A percentile compares a stretch with the other conserved stretches of the same genome.
Evolutionary conservation across 2,888 invertebrate species (phyloP).

Genomic region (Melangyna quadrimaculata): DNA sequence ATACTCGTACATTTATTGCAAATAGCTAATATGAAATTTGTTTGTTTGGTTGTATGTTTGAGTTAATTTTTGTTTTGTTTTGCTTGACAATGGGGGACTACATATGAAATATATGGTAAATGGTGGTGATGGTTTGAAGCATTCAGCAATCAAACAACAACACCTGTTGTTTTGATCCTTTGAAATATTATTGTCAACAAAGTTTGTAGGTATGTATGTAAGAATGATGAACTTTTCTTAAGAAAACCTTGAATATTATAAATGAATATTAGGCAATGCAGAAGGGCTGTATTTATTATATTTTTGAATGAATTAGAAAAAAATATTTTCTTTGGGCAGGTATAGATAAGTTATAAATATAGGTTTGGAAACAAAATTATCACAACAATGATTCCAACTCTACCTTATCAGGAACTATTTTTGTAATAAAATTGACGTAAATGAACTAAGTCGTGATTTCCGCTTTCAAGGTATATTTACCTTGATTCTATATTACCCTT

Average conservation of each 20-base stretch:
- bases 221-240: neutral
- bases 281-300: neutral
- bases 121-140: neutral
- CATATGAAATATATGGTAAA: no score
- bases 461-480: no score
- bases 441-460: no score
- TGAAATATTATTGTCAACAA: neutral
- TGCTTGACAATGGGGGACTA: neutral
- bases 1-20: no score
- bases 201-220: neutral
- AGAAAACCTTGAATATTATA: neutral
- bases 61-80: neutral
- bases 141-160: neutral
- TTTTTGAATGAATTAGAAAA: neutral
- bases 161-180: conserved; percentile 15
- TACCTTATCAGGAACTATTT: neutral
- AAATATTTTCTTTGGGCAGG: neutral
- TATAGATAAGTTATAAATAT: neutral
- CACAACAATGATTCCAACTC: neutral
- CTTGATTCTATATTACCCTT: no score
- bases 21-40: conserved; percentile 45
- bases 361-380: neutral
- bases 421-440: no score
- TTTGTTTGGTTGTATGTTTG: neutral
- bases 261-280: neutral